phyloP scores from a whole-genome alignment of 2,888 invertebrate species.

The Oligia fasciuncula region DNA sequence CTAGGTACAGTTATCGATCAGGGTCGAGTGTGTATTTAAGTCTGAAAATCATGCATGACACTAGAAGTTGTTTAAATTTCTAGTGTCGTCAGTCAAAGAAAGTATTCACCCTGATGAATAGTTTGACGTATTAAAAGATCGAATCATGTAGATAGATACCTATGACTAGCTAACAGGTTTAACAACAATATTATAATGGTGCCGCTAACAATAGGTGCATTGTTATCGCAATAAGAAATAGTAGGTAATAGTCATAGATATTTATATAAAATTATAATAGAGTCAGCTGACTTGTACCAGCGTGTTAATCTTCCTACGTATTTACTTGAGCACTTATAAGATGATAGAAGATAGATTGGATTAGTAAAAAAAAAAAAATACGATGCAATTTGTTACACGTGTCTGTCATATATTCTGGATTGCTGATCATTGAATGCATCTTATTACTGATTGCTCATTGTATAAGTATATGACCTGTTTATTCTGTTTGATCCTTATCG shows the following conservation, averaged over 20 bases:
- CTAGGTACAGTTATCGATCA: neutral
- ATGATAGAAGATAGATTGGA: slow-evolving; percentile 4
- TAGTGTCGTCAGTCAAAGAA: neutral
- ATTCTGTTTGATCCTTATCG: neutral
- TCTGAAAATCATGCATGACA: neutral
- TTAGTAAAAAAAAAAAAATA: neutral
- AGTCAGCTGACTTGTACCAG: slow-evolving; percentile 13
- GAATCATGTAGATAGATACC: slow-evolving; percentile 1
- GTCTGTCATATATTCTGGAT: slow-evolving; percentile 1
- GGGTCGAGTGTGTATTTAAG: neutral
- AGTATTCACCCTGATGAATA: neutral
- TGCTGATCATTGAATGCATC: neutral
- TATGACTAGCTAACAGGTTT: neutral
- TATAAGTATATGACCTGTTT: neutral
- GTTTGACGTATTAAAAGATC: slow-evolving; percentile 1
- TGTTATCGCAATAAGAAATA: slow-evolving; percentile 5
- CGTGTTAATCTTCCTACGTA: neutral
- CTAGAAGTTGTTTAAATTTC: neutral
- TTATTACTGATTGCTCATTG: slow-evolving; percentile 7
- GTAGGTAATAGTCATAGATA: slow-evolving; percentile 6
- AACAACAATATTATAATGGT: slow-evolving; percentile 29
- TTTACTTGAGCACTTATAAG: neutral
- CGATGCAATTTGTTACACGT: slow-evolving; percentile 13
- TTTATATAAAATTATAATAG: slow-evolving; percentile 19
- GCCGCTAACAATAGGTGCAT: slow-evolving; percentile 16